These are phyloP conservation scores for Tauraco hartlaubi DNA, from an alignment of 2,797 vertebrate species.

Conservation along the genomic window DNA sequence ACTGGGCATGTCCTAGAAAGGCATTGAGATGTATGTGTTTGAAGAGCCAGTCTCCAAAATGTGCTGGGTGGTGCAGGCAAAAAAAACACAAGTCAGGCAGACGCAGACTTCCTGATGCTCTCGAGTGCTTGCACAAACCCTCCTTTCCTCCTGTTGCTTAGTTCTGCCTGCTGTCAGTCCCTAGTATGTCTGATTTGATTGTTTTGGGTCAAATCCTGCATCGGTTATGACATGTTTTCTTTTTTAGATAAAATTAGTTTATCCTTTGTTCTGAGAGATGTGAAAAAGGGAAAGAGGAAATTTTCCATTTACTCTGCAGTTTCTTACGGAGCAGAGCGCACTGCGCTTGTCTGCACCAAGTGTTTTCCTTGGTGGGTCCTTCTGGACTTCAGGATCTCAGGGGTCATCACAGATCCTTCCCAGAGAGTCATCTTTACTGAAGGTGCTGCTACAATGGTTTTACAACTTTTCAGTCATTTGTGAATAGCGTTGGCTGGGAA, in stretches of 20 bases:
- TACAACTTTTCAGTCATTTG: neutral
- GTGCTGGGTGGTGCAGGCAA: neutral
- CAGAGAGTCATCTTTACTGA: neutral
- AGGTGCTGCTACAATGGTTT: neutral
- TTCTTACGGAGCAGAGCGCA: neutral
- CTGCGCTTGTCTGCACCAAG: neutral
- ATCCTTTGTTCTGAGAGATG: conserved; percentile 1
- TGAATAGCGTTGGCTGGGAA: neutral
- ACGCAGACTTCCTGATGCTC: neutral
- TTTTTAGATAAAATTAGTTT: neutral
- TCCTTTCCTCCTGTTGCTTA: neutral
- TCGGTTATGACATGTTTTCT: neutral
- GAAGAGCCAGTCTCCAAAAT: neutral
- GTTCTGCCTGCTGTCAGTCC: neutral
- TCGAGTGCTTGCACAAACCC: neutral
- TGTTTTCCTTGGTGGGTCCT: neutral
- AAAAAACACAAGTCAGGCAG: neutral
- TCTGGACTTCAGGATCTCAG: neutral
- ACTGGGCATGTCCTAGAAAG: neutral
- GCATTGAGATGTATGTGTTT: neutral
- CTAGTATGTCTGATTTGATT: neutral
- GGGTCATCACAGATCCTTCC: neutral
- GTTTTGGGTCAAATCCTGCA: conserved; percentile 6
- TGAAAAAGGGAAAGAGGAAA: neutral
- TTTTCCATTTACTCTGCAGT: neutral